Base-by-base conservation (phyloP, 2,888 invertebrate species). In the Metalampra italica region DNA sequence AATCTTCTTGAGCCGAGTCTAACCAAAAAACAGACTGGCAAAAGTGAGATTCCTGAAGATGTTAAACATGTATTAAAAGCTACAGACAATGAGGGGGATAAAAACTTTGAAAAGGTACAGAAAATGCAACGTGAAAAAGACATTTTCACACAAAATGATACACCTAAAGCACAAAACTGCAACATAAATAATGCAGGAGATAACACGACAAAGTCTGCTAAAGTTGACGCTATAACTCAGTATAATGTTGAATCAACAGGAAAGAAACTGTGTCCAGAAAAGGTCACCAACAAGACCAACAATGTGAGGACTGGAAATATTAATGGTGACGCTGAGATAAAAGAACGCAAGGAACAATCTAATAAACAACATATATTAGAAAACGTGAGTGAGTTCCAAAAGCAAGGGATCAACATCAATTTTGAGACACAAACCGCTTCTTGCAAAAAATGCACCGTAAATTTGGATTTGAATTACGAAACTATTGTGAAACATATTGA, bases 351-450 rank as follows among this genome's bases (percentile, higher is more conserved):
- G 12, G 29, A 30, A 42, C 29, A 42, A 29, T 30, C 7, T n/a
- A 30, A 50, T 8, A 49, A 29, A 38, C 37, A 43, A 1, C 55
- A 59, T 46, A 57, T 67, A 37, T 45, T 66, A 9, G 59, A 65
- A 11, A 55, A 48, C n/a, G 49, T 62, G 7, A 13, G 22, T 8
- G 50, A 41, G 5, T 66, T 59, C 30, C 59, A 61, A 50, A 59
- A 49, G 36, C 59, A 62, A 45, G 58, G 59, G 36, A 53, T 67
- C 4, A 60, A 63, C 37, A 56, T 68, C n/a, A 59, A 69, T 55
- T 57, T 67, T 7, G 62, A 60, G 56, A 60, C 47, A 1, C 59
- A 64, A 44, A 61, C 52, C 0, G 64, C 53, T 9, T 59, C 54
- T 47, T 66, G 66, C 43, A 66, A 61, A 44, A 62, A 55, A 53